A percentile compares a stretch with the other conserved stretches of the same genome.
Evolutionary conservation across 2,888 invertebrate genomes (phyloP).

Genomic region (Poecilobothrus nobilitatus): DNA sequence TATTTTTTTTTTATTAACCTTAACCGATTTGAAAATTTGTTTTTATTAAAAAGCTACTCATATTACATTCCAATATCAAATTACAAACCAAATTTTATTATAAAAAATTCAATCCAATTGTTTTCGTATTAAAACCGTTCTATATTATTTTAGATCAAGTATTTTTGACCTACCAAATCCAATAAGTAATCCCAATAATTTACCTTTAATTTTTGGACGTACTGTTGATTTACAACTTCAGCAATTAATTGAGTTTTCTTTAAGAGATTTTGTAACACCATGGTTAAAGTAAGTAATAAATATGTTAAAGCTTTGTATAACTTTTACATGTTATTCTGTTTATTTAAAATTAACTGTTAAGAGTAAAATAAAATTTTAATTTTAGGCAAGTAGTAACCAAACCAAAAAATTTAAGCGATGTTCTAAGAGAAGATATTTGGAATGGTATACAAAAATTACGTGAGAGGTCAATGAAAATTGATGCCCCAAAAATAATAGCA

Average conservation of each 20-base stretch:
- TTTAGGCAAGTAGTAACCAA: conserved; percentile 54
- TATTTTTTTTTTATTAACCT: too few relatives aligned
- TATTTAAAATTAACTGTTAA: too few relatives aligned
- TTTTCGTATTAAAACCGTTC: not conserved
- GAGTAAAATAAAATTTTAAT: conserved; percentile 10
- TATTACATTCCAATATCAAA: too few relatives aligned
- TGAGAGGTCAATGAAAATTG: conserved; percentile 63
- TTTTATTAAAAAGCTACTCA: too few relatives aligned
- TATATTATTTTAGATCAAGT: conserved; percentile 30
- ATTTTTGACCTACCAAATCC: conserved; percentile 43
- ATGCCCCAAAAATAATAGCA: conserved; percentile 73
- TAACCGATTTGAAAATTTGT: too few relatives aligned
- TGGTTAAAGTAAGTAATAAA: conserved; percentile 52
- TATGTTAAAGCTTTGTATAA: not conserved
- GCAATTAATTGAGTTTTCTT: conserved; percentile 68
- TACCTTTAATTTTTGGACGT: conserved; percentile 72
- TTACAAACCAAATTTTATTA: too few relatives aligned
- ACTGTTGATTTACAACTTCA: conserved; percentile 77
- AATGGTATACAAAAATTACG: conserved; percentile 66
- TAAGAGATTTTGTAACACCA: conserved; percentile 68
- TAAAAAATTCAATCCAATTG: too few relatives aligned
- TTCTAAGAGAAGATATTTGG: conserved; percentile 74
- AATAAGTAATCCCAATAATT: conserved; percentile 47
- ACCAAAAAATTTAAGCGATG: conserved; percentile 55
- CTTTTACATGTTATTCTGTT: too few relatives aligned